These are phyloP conservation scores for Nibea coibor DNA, from an alignment of 2,113 vertebrate genomes.

Conservation along the genomic window DNA sequence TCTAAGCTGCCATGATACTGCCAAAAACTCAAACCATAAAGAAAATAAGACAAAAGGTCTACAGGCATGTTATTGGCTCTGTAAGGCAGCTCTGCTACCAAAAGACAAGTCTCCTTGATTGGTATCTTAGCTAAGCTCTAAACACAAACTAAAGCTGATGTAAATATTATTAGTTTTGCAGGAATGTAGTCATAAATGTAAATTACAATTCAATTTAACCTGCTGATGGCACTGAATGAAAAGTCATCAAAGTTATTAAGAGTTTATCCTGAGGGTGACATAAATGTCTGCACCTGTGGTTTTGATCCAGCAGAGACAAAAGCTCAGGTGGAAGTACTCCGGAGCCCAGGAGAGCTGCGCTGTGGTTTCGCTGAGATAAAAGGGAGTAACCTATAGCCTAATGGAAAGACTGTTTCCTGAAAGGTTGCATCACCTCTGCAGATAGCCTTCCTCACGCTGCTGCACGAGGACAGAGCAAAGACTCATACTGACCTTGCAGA, in stretches of 20 bases:
- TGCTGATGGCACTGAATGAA: no score
- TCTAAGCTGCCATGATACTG: not conserved
- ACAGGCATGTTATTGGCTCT: no score
- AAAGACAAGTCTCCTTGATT: no score
- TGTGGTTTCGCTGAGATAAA: constrained; percentile 17
- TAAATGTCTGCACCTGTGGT: constrained; percentile 1
- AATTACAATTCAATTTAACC: not conserved
- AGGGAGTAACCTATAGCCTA: not conserved
- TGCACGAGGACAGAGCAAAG: not conserved
- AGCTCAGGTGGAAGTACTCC: not conserved
- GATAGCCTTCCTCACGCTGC: not conserved
- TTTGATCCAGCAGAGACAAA: constrained; percentile 10
- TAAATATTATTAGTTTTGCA: not conserved
- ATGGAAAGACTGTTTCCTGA: constrained; percentile 14
- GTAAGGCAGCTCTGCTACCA: no score
- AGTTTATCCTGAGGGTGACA: not conserved
- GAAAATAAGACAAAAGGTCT: no score
- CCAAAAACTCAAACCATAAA: not conserved
- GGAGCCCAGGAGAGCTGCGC: not conserved
- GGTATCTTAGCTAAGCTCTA: no score
- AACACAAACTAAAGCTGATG: no score
- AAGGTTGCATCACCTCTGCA: constrained; percentile 19
- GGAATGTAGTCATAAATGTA: not conserved
- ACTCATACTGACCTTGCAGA: constrained; percentile 35
- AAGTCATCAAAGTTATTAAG: no score